Percentiles rank a stretch among this genome's conserved stretches.
phyloP scores from a whole-genome alignment of 2,797 vertebrate species.

The Chloroceryle amazona region DNA sequence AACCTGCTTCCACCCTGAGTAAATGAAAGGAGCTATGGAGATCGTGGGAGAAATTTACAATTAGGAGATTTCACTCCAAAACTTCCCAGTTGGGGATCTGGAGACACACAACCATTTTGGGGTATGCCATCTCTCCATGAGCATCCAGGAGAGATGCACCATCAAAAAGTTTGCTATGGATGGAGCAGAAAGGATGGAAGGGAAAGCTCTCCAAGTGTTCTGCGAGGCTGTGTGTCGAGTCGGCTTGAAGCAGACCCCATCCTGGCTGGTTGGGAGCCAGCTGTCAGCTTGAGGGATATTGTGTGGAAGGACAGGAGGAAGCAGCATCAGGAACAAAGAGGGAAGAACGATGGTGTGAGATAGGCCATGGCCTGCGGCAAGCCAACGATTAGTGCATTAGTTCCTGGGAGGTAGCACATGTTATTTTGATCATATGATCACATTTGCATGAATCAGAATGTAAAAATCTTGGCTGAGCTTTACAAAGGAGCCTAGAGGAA shows the following conservation, averaged over 20 bases:
- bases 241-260: neutral
- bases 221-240: fast-evolving
- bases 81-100: neutral
- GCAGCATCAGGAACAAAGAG: neutral
- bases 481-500: slow-evolving; percentile 54
- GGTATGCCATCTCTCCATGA: neutral
- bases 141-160: neutral
- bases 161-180: fast-evolving
- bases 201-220: neutral
- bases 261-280: neutral
- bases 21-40: neutral
- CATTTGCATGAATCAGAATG: slow-evolving; percentile 70
- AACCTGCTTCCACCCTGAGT: neutral
- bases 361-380: neutral
- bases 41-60: neutral
- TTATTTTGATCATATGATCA: slow-evolving; percentile 60
- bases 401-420: slow-evolving; percentile 60
- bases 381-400: neutral
- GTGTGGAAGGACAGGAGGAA: neutral
- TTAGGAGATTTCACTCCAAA: neutral
- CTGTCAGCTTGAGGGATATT: neutral
- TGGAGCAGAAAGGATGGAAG: neutral
- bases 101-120: fast-evolving
- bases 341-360: neutral
- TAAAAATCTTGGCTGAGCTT: slow-evolving; percentile 61